Conservation (phyloP, 2,113 vertebrate genomes). For the Sinocyclocheilus grahami region DNA sequence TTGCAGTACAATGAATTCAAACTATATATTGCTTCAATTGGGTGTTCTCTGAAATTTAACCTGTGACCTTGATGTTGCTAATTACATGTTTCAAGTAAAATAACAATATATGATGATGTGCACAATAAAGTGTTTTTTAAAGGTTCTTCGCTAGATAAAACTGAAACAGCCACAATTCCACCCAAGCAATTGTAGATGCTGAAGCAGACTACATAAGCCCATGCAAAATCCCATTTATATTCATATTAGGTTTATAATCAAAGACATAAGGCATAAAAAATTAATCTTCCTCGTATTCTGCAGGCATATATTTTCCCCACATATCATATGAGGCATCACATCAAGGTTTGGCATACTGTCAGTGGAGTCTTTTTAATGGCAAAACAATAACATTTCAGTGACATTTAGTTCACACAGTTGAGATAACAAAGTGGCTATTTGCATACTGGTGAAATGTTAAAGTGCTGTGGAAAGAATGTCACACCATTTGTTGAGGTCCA, state of each 20-base stretch:
- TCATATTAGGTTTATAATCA: conserved; percentile 29
- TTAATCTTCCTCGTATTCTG: conserved; percentile 5
- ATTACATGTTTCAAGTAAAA: not conserved
- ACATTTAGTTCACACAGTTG: conserved; percentile 51
- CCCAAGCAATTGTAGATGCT: not conserved
- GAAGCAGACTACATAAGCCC: not conserved
- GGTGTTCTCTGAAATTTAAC: not conserved
- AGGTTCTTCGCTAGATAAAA: not conserved
- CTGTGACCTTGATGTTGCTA: not conserved
- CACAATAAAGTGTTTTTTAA: not conserved
- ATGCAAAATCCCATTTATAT: conserved; percentile 4
- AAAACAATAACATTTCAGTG: conserved; percentile 55
- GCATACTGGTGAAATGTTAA: conserved; percentile 49
- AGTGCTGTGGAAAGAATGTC: conserved; percentile 32
- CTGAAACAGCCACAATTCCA: not conserved
- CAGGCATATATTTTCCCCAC: conserved; percentile 19
- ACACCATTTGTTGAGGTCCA: conserved; percentile 22
- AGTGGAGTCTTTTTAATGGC: conserved; percentile 35
- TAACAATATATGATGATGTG: not conserved
- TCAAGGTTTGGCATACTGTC: conserved; percentile 36
- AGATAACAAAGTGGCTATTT: conserved; percentile 38
- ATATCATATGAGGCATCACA: conserved; percentile 18
- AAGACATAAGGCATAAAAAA: not conserved
- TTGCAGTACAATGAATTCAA: not conserved
- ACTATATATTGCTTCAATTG: not conserved